Percentiles rank a stretch among this genome's conserved stretches.
Conservation (phyloP, 2,797 vertebrate species). For the Clarias laeviceps region DNA sequence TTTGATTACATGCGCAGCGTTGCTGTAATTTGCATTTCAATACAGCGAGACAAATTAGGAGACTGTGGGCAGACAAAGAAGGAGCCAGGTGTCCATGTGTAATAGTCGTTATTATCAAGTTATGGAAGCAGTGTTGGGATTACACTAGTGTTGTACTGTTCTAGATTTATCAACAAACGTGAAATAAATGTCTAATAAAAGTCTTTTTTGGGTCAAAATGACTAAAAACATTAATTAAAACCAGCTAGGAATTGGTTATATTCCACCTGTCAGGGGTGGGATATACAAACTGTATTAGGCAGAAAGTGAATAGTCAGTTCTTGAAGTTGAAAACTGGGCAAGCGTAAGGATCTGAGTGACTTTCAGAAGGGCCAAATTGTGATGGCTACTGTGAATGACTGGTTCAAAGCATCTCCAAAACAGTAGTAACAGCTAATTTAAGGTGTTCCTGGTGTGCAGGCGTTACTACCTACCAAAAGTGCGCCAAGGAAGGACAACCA, state of each 20-base stretch:
- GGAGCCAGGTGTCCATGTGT: constrained; percentile 33
- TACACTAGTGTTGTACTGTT: neutral
- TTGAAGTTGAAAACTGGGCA: no score
- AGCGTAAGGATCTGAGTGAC: no score
- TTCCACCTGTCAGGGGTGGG: no score
- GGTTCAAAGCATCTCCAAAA: no score
- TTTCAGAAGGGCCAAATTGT: no score
- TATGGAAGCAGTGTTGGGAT: neutral
- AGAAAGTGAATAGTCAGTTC: no score
- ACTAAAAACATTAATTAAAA: neutral
- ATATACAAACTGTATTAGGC: no score
- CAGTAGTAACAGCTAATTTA: no score
- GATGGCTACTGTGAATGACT: no score
- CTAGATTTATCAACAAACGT: neutral
- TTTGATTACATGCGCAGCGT: constrained; percentile 17
- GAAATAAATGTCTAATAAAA: neutral
- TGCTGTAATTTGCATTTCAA: constrained; percentile 30
- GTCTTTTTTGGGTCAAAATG: neutral
- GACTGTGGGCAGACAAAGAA: constrained; percentile 25
- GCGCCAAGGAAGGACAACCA: no score
- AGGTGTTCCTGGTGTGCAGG: no score
- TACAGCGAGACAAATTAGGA: constrained; percentile 28
- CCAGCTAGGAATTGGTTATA: neutral
- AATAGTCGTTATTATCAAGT: neutral
- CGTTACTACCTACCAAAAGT: no score